Base-by-base conservation (phyloP, 2,888 invertebrate species). In the Agrotis ipsilon region DNA sequence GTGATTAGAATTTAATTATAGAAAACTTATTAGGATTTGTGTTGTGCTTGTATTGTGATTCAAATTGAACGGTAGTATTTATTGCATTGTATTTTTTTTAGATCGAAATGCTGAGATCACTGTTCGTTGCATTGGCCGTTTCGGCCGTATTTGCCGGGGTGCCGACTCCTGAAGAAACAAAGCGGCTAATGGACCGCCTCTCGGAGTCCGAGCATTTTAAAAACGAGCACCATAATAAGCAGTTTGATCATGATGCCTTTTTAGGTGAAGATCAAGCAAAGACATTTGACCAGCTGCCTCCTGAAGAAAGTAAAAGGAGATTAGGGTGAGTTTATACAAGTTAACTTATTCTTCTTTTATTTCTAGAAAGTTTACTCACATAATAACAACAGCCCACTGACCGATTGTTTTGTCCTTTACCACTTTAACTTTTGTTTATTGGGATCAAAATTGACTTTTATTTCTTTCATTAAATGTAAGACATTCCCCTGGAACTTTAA, bases 181-280 rank as follows among this genome's bases (percentile, higher is more conserved):
- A 97, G 76, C 94, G 97, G 72, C 94, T 97, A 21, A 93, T 97
- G 86, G 97, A 98, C 80, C 96, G 98, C 89, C 96, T 98, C 7
- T 98, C 98, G 78, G 97, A 98, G 80, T 97, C 97, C 66, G 97
- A 98, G 80, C 99, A 99, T 90, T 98, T 97, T 86, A 96, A 97
- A 79, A 97, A 98, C 81, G 98, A 97, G 39, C 97, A 98, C 75
- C 99, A 99, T 87, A 98, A 99, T 92, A 96, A 97, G 62, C 98
- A 99, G 82, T 99, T 98, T 91, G 99, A 99, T 90, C 99, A 99
- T 90, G 99, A 99, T 91, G 99, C 99, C 0, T 99, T 99, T 92
- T 96, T 99, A 16, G 99, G 99, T 0, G 98, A 99, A 90, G 98
- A 99, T 81, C 97, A 97, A 84, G 98, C 99, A 0, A 98, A 98